Percentiles rank a stretch among this genome's conserved stretches.
phyloP scores from a whole-genome alignment of 2,113 vertebrate species.

The Camelus dromedarius region DNA sequence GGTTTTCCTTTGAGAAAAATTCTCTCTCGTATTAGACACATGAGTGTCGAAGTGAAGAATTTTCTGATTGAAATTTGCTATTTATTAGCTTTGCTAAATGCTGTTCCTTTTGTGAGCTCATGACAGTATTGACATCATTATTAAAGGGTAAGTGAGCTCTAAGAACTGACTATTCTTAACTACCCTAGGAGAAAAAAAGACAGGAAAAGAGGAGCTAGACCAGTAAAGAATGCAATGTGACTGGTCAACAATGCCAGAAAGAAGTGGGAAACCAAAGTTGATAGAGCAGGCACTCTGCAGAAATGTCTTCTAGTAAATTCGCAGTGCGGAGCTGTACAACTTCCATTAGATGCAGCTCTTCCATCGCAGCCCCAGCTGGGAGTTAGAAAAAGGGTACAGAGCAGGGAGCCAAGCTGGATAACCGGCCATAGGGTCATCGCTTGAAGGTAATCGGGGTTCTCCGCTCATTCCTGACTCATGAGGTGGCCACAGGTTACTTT shows the following conservation, averaged over 20 bases:
- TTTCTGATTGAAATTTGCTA: not conserved
- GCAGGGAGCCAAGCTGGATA: not conserved
- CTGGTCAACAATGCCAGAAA: not conserved
- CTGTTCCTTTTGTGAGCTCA: not conserved
- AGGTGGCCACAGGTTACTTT: not conserved
- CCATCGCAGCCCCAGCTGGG: not conserved
- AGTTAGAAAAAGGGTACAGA: not conserved
- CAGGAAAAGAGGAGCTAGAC: not conserved
- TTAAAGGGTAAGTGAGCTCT: not conserved
- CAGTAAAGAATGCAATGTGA: not conserved
- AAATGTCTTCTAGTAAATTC: not conserved
- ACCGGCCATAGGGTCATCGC: rapidly evolving
- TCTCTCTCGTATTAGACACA: not conserved
- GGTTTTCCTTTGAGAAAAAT: constrained; percentile 7
- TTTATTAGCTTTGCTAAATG: not conserved
- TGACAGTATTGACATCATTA: not conserved
- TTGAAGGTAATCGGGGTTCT: not conserved
- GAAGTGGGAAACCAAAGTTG: not conserved
- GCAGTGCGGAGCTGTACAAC: not conserved
- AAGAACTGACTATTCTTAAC: not conserved
- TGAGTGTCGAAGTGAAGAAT: not conserved
- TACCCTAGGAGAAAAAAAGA: not conserved
- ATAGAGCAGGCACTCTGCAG: not conserved
- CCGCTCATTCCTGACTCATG: rapidly evolving
- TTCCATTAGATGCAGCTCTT: not conserved